A percentile compares a stretch with the other conserved stretches of the same genome.
Evolutionary conservation across 2,888 invertebrate genomes (phyloP).

Genomic region (Hoplodrina ambigua): DNA sequence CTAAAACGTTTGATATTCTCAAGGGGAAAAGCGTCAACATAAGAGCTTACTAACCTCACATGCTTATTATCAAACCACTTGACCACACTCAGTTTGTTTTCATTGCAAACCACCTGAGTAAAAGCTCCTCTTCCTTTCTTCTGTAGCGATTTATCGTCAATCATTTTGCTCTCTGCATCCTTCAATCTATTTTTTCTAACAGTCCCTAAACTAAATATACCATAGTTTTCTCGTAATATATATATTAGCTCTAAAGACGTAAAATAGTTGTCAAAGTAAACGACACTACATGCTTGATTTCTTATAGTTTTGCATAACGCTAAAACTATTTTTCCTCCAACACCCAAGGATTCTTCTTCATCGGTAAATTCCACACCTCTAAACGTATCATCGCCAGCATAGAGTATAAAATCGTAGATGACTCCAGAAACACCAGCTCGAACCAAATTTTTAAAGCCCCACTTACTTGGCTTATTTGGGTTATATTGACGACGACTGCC

Average conservation of each 20-base stretch:
- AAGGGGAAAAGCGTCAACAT: slow-evolving; percentile 48
- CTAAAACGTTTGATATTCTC: slow-evolving; percentile 43
- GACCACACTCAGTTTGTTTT: slow-evolving; percentile 46
- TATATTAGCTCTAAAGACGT: slow-evolving; percentile 28
- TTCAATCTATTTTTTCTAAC: slow-evolving; percentile 49
- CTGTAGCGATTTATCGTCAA: slow-evolving; percentile 33
- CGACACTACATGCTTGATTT: slow-evolving; percentile 32
- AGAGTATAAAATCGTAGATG: slow-evolving; percentile 68
- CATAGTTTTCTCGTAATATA: slow-evolving; percentile 22
- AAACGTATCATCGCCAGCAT: slow-evolving; percentile 62
- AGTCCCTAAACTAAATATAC: slow-evolving; percentile 43
- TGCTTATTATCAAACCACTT: slow-evolving; percentile 61
- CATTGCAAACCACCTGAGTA: slow-evolving; percentile 31
- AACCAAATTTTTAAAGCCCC: slow-evolving; percentile 69
- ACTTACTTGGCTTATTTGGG: slow-evolving; percentile 71
- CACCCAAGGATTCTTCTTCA: too few relatives aligned
- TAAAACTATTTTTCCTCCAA: slow-evolving; percentile 52
- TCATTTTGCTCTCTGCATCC: slow-evolving; percentile 33
- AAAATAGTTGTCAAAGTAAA: slow-evolving; percentile 52
- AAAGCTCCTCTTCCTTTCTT: slow-evolving; percentile 47
- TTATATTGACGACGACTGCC: slow-evolving; percentile 65
- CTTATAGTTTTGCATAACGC: slow-evolving; percentile 8
- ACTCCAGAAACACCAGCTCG: slow-evolving; percentile 67
- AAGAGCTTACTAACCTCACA: slow-evolving; percentile 52
- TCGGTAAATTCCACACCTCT: too few relatives aligned